phyloP scores from a whole-genome alignment of 1,140 invertebrate genomes.

The Zaprionus taronus region DNA sequence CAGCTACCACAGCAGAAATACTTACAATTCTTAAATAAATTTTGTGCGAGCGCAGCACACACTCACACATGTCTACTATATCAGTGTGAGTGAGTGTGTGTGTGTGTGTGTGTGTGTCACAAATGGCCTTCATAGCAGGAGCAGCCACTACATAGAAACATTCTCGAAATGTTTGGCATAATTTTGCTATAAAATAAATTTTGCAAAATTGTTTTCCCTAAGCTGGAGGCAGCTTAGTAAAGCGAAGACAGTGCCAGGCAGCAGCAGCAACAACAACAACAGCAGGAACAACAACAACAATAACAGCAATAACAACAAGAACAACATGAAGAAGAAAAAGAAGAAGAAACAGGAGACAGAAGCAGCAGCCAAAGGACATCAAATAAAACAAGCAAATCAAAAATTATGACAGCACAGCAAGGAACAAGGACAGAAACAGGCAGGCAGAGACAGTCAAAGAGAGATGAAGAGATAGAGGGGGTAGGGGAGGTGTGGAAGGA shows the following conservation, averaged over 20 bases:
- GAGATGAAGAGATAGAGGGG: conserved; percentile 10
- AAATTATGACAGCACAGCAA: conserved; percentile 82
- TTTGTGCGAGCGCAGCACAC: conserved; percentile 55
- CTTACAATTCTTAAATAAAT: conserved; percentile 82
- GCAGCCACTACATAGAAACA: conserved; percentile 77
- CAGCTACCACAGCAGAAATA: conserved; percentile 70
- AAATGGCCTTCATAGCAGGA: conserved; percentile 57
- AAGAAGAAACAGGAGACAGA: conserved; percentile 17
- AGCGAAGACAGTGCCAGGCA: conserved; percentile 45
- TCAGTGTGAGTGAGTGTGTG: conserved; percentile 23
- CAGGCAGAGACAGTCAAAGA: conserved; percentile 29
- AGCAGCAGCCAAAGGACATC: conserved; percentile 72
- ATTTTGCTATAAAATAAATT: conserved; percentile 83
- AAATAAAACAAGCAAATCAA: conserved; percentile 83
- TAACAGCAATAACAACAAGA: no score
- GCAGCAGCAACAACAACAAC: conserved; percentile 22
- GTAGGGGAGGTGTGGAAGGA: neutral
- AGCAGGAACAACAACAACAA: conserved; percentile 23
- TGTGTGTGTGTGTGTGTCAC: conserved; percentile 38
- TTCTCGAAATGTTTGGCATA: conserved; percentile 81
- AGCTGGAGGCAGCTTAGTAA: conserved; percentile 77
- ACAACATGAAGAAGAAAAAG: conserved; percentile 7
- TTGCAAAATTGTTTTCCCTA: conserved; percentile 83
- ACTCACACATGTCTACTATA: conserved; percentile 26
- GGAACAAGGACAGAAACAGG: conserved; percentile 52